Base-by-base conservation (phyloP, 2,888 invertebrate genomes). In the Ypsolopha scabrella region DNA sequence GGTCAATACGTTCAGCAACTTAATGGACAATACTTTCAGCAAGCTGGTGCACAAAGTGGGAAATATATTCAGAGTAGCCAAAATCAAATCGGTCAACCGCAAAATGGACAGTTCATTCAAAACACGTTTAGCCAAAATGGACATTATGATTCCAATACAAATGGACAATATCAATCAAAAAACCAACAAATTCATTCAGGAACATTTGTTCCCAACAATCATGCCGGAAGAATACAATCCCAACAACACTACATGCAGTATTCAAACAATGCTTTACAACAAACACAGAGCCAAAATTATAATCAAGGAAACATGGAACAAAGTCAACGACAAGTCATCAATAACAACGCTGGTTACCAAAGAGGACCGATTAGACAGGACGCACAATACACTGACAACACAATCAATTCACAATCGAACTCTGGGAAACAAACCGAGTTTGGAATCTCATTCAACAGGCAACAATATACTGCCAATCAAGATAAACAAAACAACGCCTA, bases 401-500 rank as follows among this genome's bases (percentile, higher is more conserved):
- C 60, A 55, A 65, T 61, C 60, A 56, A 63, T 10, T 52, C 60
- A 24, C 65, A 64, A 57, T 57, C 60, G 36, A 68, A 65, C 52
- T 66, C 60, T 58, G 65, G 58, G 46, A 67, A 64, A 57, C 67
- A 71, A 61, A 56, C 60, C 33, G 61, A 65, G 52, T 63, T 66
- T 51, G 63, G 61, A 45, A 54, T 62, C 53, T 61, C 68, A 51
- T 65, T 64, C 41, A 63, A 65, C 51, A 73, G 72, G 59, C 67
- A 72, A 65, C 70, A 70, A 56, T 71, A 65, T 54, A 70, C 56
- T 53, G 52, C 57, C 48, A 67, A 57, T 57, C 71, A 64, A 60
- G 65, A 63, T 8, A 74, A 67, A 58, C 71, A 72, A 57, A 58
- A 64, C 6, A 68, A 75, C 55, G 66, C 60, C n/a, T 65, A 72